Evolutionary conservation across 1,140 invertebrate genomes (phyloP).

Genomic region (Papilio machaon): DNA sequence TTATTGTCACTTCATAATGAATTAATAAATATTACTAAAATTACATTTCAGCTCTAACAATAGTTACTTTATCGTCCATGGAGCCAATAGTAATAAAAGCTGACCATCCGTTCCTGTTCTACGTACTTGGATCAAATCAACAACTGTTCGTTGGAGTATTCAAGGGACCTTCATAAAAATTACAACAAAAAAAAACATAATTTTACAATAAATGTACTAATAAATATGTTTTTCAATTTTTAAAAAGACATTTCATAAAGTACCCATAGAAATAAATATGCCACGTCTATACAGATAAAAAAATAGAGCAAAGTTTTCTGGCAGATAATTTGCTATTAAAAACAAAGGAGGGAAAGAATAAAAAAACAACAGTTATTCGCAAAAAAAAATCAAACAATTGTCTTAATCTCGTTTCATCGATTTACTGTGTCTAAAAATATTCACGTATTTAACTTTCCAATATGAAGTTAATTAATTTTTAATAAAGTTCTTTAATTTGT

Average conservation of each 20-base stretch:
- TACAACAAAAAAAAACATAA: not conserved
- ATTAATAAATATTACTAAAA: conserved; percentile 20
- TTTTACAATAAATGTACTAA: not conserved
- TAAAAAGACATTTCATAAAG: not conserved
- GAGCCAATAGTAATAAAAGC: not conserved
- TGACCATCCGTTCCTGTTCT: conserved; percentile 18
- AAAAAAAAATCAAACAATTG: too few relatives aligned
- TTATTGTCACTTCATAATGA: not conserved
- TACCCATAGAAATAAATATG: too few relatives aligned
- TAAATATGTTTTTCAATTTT: not conserved
- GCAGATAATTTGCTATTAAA: too few relatives aligned
- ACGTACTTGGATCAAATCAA: conserved; percentile 17
- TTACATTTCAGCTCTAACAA: conserved; percentile 38
- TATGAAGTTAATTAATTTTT: too few relatives aligned
- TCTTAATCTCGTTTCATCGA: too few relatives aligned
- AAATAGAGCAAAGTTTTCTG: too few relatives aligned
- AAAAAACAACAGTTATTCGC: too few relatives aligned
- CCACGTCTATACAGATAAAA: too few relatives aligned
- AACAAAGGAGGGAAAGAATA: too few relatives aligned
- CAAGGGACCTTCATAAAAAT: not conserved
- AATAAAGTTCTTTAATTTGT: too few relatives aligned
- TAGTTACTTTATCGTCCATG: not conserved
- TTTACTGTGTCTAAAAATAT: too few relatives aligned
- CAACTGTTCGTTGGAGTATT: conserved; percentile 26
- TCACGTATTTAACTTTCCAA: too few relatives aligned